phyloP scores from a whole-genome alignment of 2,113 vertebrate genomes.

The Tinamus guttatus region DNA sequence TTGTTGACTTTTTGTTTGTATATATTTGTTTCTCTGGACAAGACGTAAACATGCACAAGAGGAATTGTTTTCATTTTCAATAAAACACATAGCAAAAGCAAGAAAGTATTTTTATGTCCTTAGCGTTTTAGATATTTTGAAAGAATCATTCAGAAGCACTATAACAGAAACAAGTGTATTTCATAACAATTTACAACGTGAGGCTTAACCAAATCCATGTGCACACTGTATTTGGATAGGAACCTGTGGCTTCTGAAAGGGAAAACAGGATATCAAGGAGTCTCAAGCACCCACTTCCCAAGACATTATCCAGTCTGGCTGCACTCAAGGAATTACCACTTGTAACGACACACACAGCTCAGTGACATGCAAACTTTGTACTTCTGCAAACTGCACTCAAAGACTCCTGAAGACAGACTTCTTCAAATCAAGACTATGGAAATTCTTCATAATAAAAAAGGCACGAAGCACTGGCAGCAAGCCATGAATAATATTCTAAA shows the following conservation, averaged over 20 bases:
- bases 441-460: neutral
- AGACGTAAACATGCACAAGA: neutral
- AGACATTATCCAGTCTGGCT: neutral
- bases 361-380: neutral
- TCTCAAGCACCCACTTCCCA: neutral
- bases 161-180: neutral
- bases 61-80: neutral
- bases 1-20: neutral
- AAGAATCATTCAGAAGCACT: neutral
- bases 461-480: neutral
- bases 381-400: neutral
- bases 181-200: neutral
- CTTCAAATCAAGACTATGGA: neutral
- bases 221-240: neutral
- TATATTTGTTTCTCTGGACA: neutral
- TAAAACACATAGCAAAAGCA: neutral
- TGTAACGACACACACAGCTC: neutral
- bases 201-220: neutral
- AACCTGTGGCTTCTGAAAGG: neutral
- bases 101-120: neutral
- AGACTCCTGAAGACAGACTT: neutral
- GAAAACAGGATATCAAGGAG: neutral
- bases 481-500: neutral
- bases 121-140: neutral
- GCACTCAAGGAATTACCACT: neutral